Percentiles rank a stretch among this genome's conserved stretches.
phyloP scores from a whole-genome alignment of 2,113 vertebrate genomes.

The Holacanthus passer region DNA sequence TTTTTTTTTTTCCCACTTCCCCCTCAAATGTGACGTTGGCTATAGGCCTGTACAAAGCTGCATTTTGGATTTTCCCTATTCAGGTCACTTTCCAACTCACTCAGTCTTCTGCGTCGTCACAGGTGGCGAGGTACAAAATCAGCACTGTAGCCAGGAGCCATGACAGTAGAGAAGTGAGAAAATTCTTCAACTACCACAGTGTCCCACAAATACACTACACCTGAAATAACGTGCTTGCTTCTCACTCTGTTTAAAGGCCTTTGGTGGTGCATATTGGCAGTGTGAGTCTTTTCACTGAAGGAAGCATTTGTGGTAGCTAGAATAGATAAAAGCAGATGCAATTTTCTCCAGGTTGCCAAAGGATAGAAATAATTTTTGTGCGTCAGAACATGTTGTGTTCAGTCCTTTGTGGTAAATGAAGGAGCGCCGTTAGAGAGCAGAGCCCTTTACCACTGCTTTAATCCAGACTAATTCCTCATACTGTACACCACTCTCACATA shows the following conservation, averaged over 20 bases:
- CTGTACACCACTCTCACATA: constrained; percentile 44
- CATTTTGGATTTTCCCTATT: neutral
- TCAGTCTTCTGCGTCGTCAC: neutral
- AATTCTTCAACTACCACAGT: constrained; percentile 4
- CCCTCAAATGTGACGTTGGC: neutral
- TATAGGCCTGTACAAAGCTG: neutral
- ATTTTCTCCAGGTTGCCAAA: constrained; percentile 41
- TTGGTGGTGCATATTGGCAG: constrained; percentile 6
- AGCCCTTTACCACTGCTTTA: constrained; percentile 53
- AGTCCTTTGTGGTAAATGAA: constrained; percentile 46
- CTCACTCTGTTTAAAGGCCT: constrained; percentile 23
- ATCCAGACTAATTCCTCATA: constrained; percentile 64
- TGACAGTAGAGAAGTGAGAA: neutral
- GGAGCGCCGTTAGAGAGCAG: constrained; percentile 48
- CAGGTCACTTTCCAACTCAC: neutral
- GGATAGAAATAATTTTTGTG: constrained; percentile 38
- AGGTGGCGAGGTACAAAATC: neutral
- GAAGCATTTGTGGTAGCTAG: neutral
- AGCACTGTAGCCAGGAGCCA: neutral
- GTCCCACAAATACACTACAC: constrained; percentile 8
- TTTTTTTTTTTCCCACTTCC: neutral
- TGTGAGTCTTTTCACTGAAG: constrained; percentile 5
- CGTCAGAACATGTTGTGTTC: constrained; percentile 35
- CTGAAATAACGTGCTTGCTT: neutral
- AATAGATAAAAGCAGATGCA: constrained; percentile 44